These are phyloP conservation scores for Cetonia aurata DNA, from an alignment of 2,888 invertebrate genomes.

Conservation along the genomic window DNA sequence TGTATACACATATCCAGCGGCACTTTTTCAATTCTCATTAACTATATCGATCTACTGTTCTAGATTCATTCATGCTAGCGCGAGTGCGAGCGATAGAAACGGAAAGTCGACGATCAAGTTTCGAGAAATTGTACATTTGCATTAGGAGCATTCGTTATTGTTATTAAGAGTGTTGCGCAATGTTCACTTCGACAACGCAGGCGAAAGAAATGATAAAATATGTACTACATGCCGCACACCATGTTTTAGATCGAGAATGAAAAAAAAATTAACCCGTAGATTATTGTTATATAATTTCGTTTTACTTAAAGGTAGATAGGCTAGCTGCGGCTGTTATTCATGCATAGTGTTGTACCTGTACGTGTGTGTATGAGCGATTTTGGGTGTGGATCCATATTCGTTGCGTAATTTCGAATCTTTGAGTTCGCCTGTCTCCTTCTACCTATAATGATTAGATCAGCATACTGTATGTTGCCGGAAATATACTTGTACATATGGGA, in stretches of 20 bases:
- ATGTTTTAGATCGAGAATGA: constrained; percentile 9
- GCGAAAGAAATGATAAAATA: constrained; percentile 22
- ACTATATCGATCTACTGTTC: constrained; percentile 1
- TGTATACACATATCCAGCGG: too few species aligned
- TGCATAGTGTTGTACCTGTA: neutral
- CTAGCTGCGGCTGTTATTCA: constrained; percentile 6
- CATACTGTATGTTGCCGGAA: too few species aligned
- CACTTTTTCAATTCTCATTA: neutral
- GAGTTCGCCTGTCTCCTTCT: too few species aligned
- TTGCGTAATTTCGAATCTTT: too few species aligned
- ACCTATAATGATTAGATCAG: too few species aligned
- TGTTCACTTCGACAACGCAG: neutral
- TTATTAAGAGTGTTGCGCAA: constrained; percentile 24
- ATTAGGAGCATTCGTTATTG: constrained; percentile 24
- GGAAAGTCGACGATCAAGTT: constrained; percentile 12
- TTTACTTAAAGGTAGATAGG: constrained; percentile 14
- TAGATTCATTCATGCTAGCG: constrained; percentile 4
- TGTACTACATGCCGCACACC: neutral
- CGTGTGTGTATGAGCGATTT: too few species aligned
- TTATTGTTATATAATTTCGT: constrained; percentile 17
- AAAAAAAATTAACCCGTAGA: neutral
- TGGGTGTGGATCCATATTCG: too few species aligned
- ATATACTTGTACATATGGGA: too few species aligned
- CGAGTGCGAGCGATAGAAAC: neutral
- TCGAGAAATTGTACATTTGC: constrained; percentile 33